Base-by-base conservation (phyloP, 2,888 invertebrate species). In the Lepidonotus clava region DNA sequence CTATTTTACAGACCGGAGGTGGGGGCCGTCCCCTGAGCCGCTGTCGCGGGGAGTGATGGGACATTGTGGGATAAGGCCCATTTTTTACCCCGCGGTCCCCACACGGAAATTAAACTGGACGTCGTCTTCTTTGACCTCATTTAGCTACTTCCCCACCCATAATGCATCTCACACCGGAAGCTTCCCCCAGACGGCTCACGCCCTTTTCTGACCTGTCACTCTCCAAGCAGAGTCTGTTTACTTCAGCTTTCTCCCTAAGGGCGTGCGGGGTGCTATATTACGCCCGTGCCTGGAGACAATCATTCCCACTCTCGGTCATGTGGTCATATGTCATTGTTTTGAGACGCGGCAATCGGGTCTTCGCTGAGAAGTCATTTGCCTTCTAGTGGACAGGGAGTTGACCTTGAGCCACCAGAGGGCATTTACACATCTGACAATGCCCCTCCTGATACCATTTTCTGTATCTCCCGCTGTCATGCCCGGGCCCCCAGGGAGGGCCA, bases 361-460 rank as follows among this genome's bases (percentile, higher is more conserved):
- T 71, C n/a, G n/a, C n/a, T 38, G 2, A 71, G 71, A 71, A 38
- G 71, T 18, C 71, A 71, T 71, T 21, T 71, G 34, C 36, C 38
- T 36, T 34, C 36, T 11, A 34, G 36, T 14, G 14, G 71, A 21
- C 71, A 18, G 71, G 71, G 71, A 71, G 38, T 71, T 71, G 71
- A 38, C 71, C 71, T 38, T 38, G 71, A 71, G 36, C 71, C 8
- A 4, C 24, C 4, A 71, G 71, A n/a, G 38, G 36, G 8, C 38
- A 11, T 4, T 38, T 38, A n/a, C 71, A n/a, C 71, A 71, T 71
- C 71, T 71, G 71, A 71, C 71, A 71, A 71, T 71, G 38, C 71
- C 36, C 61, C 38, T n/a, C 71, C 36, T 38, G 71, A 71, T 71
- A 71, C 71, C 71, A 71, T 38, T 71, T 71, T 71, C 36, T 71